Evolutionary conservation across 1,140 invertebrate genomes (phyloP).

Genomic region (Magallana angulata): DNA sequence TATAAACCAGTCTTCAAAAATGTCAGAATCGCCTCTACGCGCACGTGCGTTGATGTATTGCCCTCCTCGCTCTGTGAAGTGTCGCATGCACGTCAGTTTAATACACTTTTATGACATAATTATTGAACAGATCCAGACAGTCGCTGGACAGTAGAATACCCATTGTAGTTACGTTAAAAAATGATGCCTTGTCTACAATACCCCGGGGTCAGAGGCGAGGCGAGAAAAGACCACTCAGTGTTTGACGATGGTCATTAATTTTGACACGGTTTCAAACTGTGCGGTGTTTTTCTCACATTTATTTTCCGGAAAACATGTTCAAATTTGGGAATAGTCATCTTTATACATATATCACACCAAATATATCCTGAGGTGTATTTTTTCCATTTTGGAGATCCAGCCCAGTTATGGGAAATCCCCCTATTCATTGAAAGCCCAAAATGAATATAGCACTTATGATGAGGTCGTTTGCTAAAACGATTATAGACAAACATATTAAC

Average conservation of each 20-base stretch:
- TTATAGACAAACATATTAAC: too few relatives aligned
- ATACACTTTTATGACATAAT: constrained; percentile 23
- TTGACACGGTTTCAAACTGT: background rate
- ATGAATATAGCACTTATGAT: too few relatives aligned
- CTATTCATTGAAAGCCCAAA: too few relatives aligned
- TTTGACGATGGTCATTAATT: background rate
- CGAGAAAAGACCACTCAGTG: background rate
- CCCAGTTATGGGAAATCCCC: too few relatives aligned
- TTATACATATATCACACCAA: too few relatives aligned
- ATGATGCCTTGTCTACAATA: constrained; percentile 6
- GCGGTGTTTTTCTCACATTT: too few relatives aligned
- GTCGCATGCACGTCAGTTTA: constrained; percentile 13
- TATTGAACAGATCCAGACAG: background rate
- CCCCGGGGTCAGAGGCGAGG: constrained; percentile 4
- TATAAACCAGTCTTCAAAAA: background rate
- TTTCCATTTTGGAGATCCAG: too few relatives aligned
- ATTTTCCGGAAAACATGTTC: too few relatives aligned
- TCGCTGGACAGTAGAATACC: background rate
- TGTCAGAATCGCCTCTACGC: background rate
- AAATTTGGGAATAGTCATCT: too few relatives aligned
- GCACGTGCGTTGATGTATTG: background rate
- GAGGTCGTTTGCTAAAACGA: too few relatives aligned
- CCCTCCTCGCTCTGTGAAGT: background rate
- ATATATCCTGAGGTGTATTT: too few relatives aligned
- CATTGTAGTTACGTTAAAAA: background rate